These are phyloP conservation scores for Motacilla tschutschensis DNA, from an alignment of 2,113 vertebrate species.

Conservation along the genomic window DNA sequence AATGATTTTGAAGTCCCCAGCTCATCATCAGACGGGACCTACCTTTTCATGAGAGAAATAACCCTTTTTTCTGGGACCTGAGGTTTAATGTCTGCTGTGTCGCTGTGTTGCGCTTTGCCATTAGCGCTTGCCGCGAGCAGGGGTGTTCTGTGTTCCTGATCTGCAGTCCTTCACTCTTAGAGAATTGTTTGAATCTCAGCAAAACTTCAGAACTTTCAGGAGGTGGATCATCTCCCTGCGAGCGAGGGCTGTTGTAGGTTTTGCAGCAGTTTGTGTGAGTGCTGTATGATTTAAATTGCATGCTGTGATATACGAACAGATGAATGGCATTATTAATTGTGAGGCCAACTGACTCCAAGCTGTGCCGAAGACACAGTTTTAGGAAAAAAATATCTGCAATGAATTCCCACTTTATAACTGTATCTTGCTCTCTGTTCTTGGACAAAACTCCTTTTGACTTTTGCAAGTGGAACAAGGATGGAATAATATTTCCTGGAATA, in stretches of 20 bases:
- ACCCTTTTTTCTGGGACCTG: neutral
- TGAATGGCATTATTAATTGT: constrained; percentile 63
- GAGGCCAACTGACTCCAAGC: constrained; percentile 10
- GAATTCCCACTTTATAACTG: neutral
- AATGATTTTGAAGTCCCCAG: neutral
- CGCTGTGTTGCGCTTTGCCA: neutral
- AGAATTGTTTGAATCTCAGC: constrained; percentile 23
- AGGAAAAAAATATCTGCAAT: constrained; percentile 19
- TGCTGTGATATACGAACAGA: constrained; percentile 62
- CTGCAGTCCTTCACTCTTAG: neutral
- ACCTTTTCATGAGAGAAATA: neutral
- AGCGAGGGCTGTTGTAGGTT: constrained; percentile 54
- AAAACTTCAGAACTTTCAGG: constrained; percentile 15
- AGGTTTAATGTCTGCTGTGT: neutral
- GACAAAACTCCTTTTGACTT: constrained; percentile 42
- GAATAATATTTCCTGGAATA: constrained; percentile 53
- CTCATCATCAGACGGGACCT: neutral
- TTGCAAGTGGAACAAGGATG: constrained; percentile 30
- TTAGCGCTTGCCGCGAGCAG: neutral
- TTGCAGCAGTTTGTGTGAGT: constrained; percentile 65
- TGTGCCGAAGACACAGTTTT: constrained; percentile 45
- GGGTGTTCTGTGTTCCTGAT: neutral
- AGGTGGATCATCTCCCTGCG: constrained; percentile 52
- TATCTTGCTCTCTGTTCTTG: constrained; percentile 22
- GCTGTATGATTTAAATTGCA: constrained; percentile 66